These are phyloP conservation scores for Caenorhabditis angaria DNA, from an alignment of 2,888 invertebrate genomes.

Conservation along the genomic window DNA sequence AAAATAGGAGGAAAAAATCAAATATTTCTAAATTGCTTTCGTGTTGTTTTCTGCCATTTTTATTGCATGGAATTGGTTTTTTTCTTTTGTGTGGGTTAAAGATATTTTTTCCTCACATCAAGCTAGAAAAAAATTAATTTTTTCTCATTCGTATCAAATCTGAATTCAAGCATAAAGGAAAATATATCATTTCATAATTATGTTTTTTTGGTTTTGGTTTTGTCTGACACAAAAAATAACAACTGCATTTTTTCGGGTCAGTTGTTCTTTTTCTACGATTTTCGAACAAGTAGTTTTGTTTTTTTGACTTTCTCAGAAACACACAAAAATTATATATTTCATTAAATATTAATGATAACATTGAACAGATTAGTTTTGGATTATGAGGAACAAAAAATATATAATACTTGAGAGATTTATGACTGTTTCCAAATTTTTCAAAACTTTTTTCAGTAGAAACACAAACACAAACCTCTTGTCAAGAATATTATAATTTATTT, in stretches of 20 bases:
- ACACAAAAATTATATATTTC: not conserved
- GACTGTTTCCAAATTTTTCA: no score
- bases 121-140: no score
- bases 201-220: not conserved
- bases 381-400: no score
- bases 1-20: not conserved
- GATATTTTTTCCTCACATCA: no score
- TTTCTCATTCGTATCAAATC: not conserved
- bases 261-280: not conserved
- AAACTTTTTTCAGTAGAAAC: no score
- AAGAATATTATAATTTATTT: not conserved
- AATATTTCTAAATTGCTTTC: not conserved
- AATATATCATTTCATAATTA: not conserved
- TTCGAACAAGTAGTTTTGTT: not conserved
- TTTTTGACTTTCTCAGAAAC: not conserved
- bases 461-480: no score
- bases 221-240: not conserved
- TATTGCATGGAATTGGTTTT: not conserved
- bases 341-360: not conserved
- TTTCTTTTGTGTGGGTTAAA: not conserved
- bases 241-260: no score
- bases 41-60: not conserved
- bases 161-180: not conserved
- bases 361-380: not conserved
- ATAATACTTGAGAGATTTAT: no score